Evolutionary conservation across 2,797 vertebrate species (phyloP).

Genomic region (Chiroxiphia lanceolata): DNA sequence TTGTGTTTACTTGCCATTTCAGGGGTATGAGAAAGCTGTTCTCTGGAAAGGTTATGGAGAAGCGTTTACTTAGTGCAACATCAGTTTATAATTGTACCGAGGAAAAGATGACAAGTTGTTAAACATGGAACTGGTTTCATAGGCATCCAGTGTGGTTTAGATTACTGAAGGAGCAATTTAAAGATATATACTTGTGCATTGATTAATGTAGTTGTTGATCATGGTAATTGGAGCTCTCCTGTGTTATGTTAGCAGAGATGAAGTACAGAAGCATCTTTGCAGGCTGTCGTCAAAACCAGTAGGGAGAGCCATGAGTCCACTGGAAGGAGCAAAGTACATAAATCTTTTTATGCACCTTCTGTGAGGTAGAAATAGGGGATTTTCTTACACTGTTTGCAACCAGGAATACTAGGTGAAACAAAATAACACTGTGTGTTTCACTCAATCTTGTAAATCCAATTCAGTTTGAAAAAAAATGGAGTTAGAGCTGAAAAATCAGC

Average conservation of each 20-base stretch:
- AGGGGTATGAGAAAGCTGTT: not conserved
- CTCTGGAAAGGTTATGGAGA: not conserved
- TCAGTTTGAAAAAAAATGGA: not conserved
- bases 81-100: not conserved
- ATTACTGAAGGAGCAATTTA: not conserved
- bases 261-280: slow-evolving; percentile 12
- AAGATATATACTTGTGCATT: not conserved
- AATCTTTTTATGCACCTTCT: not conserved
- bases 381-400: not conserved
- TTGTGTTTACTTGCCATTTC: not conserved
- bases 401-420: not conserved
- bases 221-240: not conserved
- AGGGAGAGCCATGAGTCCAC: slow-evolving; percentile 60
- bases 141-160: not conserved
- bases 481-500: not conserved
- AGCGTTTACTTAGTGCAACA: not conserved
- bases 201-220: not conserved
- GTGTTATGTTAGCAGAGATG: not conserved
- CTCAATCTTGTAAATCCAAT: not conserved
- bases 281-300: slow-evolving; percentile 47
- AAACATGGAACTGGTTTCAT: not conserved
- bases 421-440: not conserved
- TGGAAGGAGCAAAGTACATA: slow-evolving; percentile 30
- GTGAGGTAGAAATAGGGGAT: not conserved
- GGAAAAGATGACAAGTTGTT: not conserved